Base-by-base conservation (phyloP, 2,888 invertebrate species). In the Andrena chrysosceles region DNA sequence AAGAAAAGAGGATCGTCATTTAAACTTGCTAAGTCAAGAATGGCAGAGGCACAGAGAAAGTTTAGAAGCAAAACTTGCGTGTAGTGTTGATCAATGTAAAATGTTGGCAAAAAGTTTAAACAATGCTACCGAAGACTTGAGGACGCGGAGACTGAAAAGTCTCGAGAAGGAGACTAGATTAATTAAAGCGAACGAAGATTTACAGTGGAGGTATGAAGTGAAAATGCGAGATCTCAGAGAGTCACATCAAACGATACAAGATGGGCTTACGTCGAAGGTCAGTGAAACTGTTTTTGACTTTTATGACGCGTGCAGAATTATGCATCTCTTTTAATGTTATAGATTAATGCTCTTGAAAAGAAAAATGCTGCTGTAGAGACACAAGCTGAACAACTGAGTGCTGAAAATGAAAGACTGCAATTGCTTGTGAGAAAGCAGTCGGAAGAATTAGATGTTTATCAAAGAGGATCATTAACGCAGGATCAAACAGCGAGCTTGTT, bases 401-500 rank as follows among this genome's bases (percentile, higher is more conserved):
- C 75, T 8, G 92, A 93, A 76, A 93, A 93, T 75, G 90, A 89
- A 66, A 88, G 82, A 82, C 79, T 94, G 8, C 88, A 87, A 31
- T 82, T 85, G 64, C 86, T 90, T 26, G 77, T 89, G 63, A 86
- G 75, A 54, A 89, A 89, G 70, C 92, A 92, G 77, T 66, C 83
- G 7, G 90, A 93, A 67, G 89, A 92, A 73, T 66, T 93, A 1
- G 83, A 87, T 68, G 70, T 78, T 23, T 89, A 89, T 85, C 95
- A 95, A 88, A 96, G 95, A 89, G 95, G 95, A 0, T 95, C 95
- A 29, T 90, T 96, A 59, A 96, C 96, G 0, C 95, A 96, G 86
- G 96, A 96, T 85, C 96, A 97, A 93, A 95, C 96, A 0, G 95
- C 96, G 0, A 95, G 95, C 70, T 94, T 97, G 4, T 94, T 97